Evolutionary conservation across 2,797 vertebrate genomes (phyloP).

Genomic region (Cuculus canorus): DNA sequence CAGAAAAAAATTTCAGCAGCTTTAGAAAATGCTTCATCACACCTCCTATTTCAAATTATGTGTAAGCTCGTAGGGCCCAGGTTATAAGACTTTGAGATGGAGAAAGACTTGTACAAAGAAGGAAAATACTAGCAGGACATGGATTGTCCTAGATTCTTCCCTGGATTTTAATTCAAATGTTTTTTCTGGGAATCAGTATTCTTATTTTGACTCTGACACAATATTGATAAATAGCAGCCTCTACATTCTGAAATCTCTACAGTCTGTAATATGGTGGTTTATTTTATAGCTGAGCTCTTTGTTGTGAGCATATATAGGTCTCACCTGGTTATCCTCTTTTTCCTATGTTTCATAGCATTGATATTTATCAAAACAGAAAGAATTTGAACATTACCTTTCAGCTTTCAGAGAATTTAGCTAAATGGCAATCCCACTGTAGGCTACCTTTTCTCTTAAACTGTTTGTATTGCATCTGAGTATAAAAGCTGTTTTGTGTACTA

Average conservation of each 20-base stretch:
- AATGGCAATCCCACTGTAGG: not conserved
- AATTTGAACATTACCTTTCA: not conserved
- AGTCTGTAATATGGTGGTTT: not conserved
- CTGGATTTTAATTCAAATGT: not conserved
- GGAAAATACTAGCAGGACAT: not conserved
- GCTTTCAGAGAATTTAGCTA: not conserved
- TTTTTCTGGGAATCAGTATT: not conserved
- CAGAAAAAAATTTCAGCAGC: not conserved
- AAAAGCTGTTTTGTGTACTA: not conserved
- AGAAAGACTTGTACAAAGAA: not conserved
- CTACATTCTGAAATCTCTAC: not conserved
- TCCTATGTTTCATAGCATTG: not conserved
- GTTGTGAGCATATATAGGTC: not conserved
- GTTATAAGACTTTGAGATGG: not conserved
- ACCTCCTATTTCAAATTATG: not conserved
- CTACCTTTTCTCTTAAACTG: constrained; percentile 11
- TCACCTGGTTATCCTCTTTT: not conserved
- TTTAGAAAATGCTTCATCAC: not conserved
- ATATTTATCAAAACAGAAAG: constrained; percentile 24
- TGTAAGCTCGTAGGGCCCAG: not conserved
- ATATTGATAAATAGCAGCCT: not conserved
- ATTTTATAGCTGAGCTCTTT: not conserved
- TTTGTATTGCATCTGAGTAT: not conserved
- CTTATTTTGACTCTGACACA: not conserved
- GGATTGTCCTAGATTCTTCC: not conserved